Conservation (phyloP, 2,888 invertebrate species). For the Ophion obscuratus region DNA sequence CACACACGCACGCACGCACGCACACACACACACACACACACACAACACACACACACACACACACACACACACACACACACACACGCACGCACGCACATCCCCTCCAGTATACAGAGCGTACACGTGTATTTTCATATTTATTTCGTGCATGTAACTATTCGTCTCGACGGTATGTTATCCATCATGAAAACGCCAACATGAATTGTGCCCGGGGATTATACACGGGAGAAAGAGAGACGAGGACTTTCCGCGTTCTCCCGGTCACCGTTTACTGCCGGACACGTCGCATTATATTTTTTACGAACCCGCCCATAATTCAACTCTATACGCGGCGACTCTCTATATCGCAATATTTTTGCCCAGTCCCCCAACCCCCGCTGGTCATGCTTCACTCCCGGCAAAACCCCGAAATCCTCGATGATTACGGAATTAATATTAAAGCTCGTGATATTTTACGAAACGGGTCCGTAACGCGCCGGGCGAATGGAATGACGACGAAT, state of each 20-base stretch:
- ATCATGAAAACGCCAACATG: slow-evolving; percentile 66
- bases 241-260: slow-evolving; percentile 29
- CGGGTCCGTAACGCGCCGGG: too few relatives aligned
- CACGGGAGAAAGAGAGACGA: slow-evolving; percentile 23
- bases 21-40: too few relatives aligned
- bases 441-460: too few relatives aligned
- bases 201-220: slow-evolving; percentile 64
- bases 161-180: slow-evolving; percentile 65
- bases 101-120: background rate
- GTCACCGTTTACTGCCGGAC: slow-evolving; percentile 53
- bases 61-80: too few relatives aligned
- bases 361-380: background rate
- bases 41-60: too few relatives aligned
- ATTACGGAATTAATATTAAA: slow-evolving; percentile 26
- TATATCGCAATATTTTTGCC: slow-evolving; percentile 24
- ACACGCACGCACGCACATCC: too few relatives aligned
- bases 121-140: slow-evolving; percentile 34
- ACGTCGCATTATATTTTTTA: slow-evolving; percentile 64
- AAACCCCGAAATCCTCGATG: slow-evolving; percentile 29
- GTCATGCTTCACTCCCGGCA: background rate
- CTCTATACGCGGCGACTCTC: slow-evolving; percentile 33
- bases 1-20: too few relatives aligned
- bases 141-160: slow-evolving; percentile 42
- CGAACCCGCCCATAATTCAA: slow-evolving; percentile 62
- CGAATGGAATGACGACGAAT: too few relatives aligned